These are phyloP conservation scores for Hippocampus barbouri DNA, from an alignment of 2,113 vertebrate genomes.

Conservation along the genomic window DNA sequence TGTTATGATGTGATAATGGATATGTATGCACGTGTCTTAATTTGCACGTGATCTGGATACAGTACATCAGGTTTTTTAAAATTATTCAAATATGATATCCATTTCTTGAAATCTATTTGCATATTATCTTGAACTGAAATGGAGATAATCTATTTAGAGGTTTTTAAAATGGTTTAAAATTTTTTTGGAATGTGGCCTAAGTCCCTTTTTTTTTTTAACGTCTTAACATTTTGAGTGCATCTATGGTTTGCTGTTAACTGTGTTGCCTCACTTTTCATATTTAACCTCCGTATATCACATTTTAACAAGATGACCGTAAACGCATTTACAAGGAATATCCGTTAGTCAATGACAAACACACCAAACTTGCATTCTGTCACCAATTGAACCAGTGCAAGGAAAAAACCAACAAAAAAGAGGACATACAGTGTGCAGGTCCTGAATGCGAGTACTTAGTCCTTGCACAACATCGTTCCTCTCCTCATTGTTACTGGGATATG, in stretches of 20 bases:
- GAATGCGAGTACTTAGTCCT: slow-evolving; percentile 85
- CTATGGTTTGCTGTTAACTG: background rate
- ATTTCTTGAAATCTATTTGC: background rate
- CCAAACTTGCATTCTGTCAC: slow-evolving; percentile 2
- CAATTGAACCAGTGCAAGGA: slow-evolving; percentile 6
- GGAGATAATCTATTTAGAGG: background rate
- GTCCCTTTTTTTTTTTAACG: background rate
- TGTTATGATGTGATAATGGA: too few relatives aligned
- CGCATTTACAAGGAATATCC: background rate
- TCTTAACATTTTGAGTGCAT: background rate
- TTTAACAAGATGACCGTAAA: slow-evolving; percentile 6
- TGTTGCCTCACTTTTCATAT: background rate
- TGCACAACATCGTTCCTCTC: slow-evolving; percentile 84
- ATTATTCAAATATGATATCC: background rate
- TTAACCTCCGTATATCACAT: background rate
- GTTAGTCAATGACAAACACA: slow-evolving; percentile 5
- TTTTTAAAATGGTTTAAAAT: background rate
- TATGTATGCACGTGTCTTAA: background rate
- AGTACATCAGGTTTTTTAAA: background rate
- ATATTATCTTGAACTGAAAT: background rate
- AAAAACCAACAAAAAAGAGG: background rate
- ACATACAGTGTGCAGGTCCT: slow-evolving; percentile 86
- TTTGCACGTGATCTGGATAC: background rate
- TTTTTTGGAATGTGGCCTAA: background rate
- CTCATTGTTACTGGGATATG: slow-evolving; percentile 84